Evolutionary conservation across 2,797 vertebrate species (phyloP).

Genomic region (Aldrovandia affinis): DNA sequence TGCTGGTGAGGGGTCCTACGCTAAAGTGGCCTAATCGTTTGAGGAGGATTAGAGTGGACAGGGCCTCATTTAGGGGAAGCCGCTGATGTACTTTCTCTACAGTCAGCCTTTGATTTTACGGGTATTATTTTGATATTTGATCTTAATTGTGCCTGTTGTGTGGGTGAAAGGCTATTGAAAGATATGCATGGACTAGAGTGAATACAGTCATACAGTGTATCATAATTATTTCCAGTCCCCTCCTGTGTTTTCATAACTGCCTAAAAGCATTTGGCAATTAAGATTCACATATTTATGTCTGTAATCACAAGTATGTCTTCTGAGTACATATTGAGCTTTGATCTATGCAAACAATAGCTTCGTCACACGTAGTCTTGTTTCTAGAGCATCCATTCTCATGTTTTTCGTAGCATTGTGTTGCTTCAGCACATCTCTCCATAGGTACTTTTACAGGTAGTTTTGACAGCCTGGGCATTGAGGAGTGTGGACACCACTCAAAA

Average conservation of each 20-base stretch:
- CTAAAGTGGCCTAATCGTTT: conserved; percentile 67
- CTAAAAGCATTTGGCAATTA: neutral
- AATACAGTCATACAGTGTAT: neutral
- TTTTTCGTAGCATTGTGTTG: neutral
- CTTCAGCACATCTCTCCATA: neutral
- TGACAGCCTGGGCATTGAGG: neutral
- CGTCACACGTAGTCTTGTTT: neutral
- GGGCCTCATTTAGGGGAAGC: neutral
- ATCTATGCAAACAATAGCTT: neutral
- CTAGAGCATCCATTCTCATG: neutral
- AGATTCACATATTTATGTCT: neutral
- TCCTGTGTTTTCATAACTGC: conserved; percentile 39
- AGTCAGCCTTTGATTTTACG: neutral
- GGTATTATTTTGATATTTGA: neutral
- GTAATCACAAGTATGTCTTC: neutral
- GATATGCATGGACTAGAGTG: neutral
- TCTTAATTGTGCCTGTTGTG: neutral
- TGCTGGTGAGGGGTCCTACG: conserved; percentile 56
- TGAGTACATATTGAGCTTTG: neutral
- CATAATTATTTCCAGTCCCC: conserved; percentile 47
- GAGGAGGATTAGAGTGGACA: conserved; percentile 59
- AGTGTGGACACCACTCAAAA: neutral
- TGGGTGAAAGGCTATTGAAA: neutral
- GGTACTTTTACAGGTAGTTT: neutral
- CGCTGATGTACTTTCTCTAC: neutral